These are phyloP conservation scores for Actenoides hombroni DNA, from an alignment of 2,113 vertebrate species.

Conservation along the genomic window DNA sequence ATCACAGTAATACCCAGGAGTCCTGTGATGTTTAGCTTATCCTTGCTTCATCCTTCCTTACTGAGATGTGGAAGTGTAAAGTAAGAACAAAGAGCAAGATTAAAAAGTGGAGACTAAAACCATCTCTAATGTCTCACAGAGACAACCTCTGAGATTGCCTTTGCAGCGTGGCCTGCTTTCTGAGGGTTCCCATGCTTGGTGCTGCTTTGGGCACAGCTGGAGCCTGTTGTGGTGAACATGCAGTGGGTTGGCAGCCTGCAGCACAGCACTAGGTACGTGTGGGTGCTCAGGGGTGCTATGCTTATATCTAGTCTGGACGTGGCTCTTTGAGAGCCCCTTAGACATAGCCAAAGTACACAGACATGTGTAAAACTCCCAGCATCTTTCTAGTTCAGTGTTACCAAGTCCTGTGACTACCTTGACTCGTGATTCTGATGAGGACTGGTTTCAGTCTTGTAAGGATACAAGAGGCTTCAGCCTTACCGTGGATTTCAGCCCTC, in stretches of 20 bases:
- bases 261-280: not conserved
- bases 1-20: not conserved
- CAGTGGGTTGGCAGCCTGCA: not conserved
- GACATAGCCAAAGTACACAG: not conserved
- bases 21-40: not conserved
- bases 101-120: not conserved
- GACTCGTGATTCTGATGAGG: not conserved
- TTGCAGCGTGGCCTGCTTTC: not conserved
- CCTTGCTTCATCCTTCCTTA: not conserved
- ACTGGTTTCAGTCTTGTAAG: not conserved
- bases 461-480: not conserved
- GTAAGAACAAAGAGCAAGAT: not conserved
- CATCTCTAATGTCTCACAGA: not conserved
- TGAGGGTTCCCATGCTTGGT: not conserved
- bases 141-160: not conserved
- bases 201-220: not conserved
- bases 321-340: not conserved
- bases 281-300: not conserved
- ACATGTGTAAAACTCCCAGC: accelerated
- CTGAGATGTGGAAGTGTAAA: not conserved
- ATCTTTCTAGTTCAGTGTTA: not conserved
- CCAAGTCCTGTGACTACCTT: not conserved
- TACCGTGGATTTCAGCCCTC: not conserved
- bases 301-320: not conserved
- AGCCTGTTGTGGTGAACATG: accelerated